Evolutionary conservation across 1,140 invertebrate genomes (phyloP).

Genomic region (Drosophila busckii): DNA sequence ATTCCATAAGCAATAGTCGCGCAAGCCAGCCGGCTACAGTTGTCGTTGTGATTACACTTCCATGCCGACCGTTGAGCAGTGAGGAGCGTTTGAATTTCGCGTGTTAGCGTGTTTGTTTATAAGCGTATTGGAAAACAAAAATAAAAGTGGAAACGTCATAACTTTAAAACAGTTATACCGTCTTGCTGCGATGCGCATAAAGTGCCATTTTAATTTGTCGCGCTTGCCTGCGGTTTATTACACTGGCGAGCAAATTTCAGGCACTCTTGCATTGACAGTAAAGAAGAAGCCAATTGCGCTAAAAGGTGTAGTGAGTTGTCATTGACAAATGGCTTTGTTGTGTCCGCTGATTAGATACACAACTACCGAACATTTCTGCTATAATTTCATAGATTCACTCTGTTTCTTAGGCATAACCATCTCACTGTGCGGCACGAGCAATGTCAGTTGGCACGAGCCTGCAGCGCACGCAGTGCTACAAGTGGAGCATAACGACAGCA

Average conservation of each 20-base stretch:
- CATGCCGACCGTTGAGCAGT: slow-evolving; percentile 12
- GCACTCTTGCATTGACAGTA: slow-evolving; percentile 24
- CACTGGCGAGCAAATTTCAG: slow-evolving; percentile 58
- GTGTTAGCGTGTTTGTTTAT: slow-evolving; percentile 25
- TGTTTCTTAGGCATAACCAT: slow-evolving; percentile 27
- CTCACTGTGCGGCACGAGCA: slow-evolving; percentile 30
- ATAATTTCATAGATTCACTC: neutral
- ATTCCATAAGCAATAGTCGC: slow-evolving; percentile 16
- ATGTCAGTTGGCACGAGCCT: slow-evolving; percentile 41
- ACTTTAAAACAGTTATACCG: too few relatives aligned
- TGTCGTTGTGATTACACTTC: slow-evolving; percentile 16
- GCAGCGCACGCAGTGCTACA: neutral
- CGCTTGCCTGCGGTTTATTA: slow-evolving; percentile 50
- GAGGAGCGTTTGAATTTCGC: slow-evolving; percentile 28
- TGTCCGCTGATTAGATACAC: slow-evolving; percentile 43
- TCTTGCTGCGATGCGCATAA: slow-evolving; percentile 45
- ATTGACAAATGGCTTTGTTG: slow-evolving; percentile 24
- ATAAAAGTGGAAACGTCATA: too few relatives aligned
- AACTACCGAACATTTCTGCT: neutral
- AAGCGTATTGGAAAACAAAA: slow-evolving; percentile 13
- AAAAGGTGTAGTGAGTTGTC: slow-evolving; percentile 45
- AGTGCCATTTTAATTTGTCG: slow-evolving; percentile 58
- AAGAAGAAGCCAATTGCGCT: slow-evolving; percentile 37
- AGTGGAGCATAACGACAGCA: slow-evolving; percentile 54
- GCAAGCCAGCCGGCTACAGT: slow-evolving; percentile 31